Percentiles rank a stretch among this genome's conserved stretches.
These are phyloP conservation scores for Eurystomus glaucurus DNA, from an alignment of 2,797 vertebrate species.

Conservation along the genomic window DNA sequence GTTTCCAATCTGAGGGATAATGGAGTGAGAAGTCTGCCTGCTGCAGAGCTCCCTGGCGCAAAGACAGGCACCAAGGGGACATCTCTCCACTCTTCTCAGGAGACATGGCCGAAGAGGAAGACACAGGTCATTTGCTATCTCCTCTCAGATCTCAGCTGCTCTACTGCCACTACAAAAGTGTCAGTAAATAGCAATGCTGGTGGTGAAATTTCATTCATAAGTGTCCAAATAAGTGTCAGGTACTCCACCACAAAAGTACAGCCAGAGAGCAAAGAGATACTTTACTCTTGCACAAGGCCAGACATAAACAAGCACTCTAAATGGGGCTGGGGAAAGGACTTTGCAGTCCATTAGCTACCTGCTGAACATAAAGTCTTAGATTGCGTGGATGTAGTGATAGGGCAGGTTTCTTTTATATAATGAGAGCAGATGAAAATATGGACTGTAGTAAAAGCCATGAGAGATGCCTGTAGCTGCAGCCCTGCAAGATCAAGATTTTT, in stretches of 20 bases:
- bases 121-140: background rate
- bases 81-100: background rate
- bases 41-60: background rate
- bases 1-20: background rate
- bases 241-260: accelerated
- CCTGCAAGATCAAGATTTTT: background rate
- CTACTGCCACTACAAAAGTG: background rate
- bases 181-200: background rate
- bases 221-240: background rate
- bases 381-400: background rate
- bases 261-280: background rate
- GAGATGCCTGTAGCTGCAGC: background rate
- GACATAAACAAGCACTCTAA: background rate
- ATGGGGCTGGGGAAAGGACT: background rate
- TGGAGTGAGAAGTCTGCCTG: background rate
- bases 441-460: background rate
- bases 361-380: background rate
- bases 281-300: background rate
- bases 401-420: background rate
- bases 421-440: background rate
- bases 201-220: background rate
- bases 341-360: conserved; percentile 11
- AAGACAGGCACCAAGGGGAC: background rate
- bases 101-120: background rate
- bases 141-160: background rate